These are phyloP conservation scores for Nixonia krombeini DNA, from an alignment of 1,140 invertebrate species.

Conservation along the genomic window DNA sequence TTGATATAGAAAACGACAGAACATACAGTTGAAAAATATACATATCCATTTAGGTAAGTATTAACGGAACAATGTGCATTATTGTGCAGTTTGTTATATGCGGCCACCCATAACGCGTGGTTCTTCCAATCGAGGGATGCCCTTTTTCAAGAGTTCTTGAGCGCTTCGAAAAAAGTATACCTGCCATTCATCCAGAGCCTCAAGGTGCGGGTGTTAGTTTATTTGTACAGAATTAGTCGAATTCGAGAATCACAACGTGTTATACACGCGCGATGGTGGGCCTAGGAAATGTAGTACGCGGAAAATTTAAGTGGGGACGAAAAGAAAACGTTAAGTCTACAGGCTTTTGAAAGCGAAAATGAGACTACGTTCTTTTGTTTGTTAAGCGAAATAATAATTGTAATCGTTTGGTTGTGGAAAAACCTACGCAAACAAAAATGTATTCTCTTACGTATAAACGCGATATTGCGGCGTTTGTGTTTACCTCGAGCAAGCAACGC, in stretches of 20 bases:
- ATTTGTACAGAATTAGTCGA: constrained; percentile 62
- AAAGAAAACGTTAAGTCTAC: too few species aligned
- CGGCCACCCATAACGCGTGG: constrained; percentile 7
- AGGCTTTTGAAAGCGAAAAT: too few species aligned
- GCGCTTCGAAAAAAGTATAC: constrained; percentile 61
- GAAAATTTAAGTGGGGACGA: neutral
- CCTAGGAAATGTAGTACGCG: neutral
- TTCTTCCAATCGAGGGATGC: constrained; percentile 39
- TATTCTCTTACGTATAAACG: neutral
- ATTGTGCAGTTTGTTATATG: neutral
- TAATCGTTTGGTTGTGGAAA: neutral
- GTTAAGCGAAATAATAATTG: constrained; percentile 7
- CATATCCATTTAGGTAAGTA: too few species aligned
- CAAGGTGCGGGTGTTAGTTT: constrained; percentile 15
- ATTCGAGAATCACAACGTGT: constrained; percentile 18
- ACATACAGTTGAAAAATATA: too few species aligned
- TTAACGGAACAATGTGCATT: too few species aligned
- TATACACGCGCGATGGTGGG: neutral
- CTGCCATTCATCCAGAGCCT: constrained; percentile 49
- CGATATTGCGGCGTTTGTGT: neutral
- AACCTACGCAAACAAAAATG: constrained; percentile 1
- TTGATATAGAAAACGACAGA: too few species aligned
- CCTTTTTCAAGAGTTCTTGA: constrained; percentile 48
- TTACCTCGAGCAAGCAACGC: neutral
- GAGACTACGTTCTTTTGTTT: neutral